These are phyloP conservation scores for Lithobates pipiens DNA, from an alignment of 2,797 vertebrate species.

Conservation along the genomic window DNA sequence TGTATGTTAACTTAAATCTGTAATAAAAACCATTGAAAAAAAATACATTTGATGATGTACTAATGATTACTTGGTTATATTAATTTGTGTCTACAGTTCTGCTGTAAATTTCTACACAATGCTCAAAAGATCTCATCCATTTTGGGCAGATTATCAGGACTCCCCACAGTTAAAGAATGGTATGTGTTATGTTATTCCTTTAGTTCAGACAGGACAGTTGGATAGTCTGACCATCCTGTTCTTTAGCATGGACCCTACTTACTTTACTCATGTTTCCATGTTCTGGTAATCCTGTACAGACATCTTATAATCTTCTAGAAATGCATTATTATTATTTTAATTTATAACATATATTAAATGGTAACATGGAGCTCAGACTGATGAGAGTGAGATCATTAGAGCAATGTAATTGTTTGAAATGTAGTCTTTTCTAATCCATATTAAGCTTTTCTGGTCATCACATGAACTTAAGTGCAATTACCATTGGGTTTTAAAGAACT, in stretches of 20 bases:
- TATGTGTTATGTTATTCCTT: neutral
- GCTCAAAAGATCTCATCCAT: neutral
- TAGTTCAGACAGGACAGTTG: neutral
- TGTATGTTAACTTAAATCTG: no score
- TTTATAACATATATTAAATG: neutral
- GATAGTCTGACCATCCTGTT: neutral
- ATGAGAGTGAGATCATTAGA: slow-evolving; percentile 40
- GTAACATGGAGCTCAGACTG: slow-evolving; percentile 10
- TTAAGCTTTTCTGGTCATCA: slow-evolving; percentile 9
- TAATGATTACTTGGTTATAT: no score
- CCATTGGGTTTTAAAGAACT: neutral
- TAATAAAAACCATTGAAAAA: no score
- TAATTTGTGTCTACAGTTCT: no score
- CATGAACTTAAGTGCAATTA: neutral
- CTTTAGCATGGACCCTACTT: neutral
- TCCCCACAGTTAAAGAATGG: neutral
- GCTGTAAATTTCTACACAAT: no score
- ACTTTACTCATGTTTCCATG: neutral
- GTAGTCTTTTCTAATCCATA: neutral
- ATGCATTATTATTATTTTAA: slow-evolving; percentile 6
- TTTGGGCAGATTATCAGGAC: neutral
- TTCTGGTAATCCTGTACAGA: slow-evolving; percentile 17
- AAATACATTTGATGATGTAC: no score
- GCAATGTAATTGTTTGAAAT: slow-evolving; percentile 1
- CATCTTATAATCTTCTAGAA: slow-evolving; percentile 12